These are phyloP conservation scores for Melieria picta DNA, from an alignment of 2,888 invertebrate species.

Conservation along the genomic window DNA sequence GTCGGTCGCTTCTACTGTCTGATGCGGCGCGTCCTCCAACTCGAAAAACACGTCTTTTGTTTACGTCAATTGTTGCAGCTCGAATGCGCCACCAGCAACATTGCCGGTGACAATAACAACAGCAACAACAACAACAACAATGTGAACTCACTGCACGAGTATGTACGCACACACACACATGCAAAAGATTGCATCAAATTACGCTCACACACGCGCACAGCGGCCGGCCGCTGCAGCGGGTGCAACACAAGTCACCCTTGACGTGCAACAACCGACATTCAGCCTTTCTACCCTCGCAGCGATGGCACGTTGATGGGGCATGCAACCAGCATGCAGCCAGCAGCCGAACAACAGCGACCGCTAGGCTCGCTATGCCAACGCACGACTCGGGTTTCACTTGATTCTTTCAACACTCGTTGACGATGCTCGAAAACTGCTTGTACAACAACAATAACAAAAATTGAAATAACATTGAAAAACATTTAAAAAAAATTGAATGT, in stretches of 20 bases:
- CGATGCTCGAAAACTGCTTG: too few relatives aligned
- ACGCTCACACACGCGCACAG: not conserved
- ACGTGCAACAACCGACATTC: not conserved
- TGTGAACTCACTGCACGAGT: too few relatives aligned
- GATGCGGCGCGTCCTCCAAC: not conserved
- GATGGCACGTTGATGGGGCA: too few relatives aligned
- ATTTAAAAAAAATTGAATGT: too few relatives aligned
- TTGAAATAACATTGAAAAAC: too few relatives aligned
- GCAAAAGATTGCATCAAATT: not conserved
- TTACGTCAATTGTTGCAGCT: not conserved
- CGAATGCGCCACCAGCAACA: not conserved
- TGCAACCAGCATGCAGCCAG: too few relatives aligned
- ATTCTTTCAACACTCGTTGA: not conserved
- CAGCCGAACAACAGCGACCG: not conserved
- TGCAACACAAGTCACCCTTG: constrained; percentile 43
- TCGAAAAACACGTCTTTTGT: not conserved
- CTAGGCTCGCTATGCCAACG: not conserved
- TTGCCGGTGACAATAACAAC: not conserved
- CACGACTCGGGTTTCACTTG: not conserved
- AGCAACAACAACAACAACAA: too few relatives aligned
- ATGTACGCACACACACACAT: not conserved
- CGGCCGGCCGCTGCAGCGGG: constrained; percentile 4
- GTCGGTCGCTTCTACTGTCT: too few relatives aligned
- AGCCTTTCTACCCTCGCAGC: too few relatives aligned
- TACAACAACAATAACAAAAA: too few relatives aligned